These are phyloP conservation scores for Phengaris arion DNA, from an alignment of 2,888 invertebrate species.

Conservation along the genomic window DNA sequence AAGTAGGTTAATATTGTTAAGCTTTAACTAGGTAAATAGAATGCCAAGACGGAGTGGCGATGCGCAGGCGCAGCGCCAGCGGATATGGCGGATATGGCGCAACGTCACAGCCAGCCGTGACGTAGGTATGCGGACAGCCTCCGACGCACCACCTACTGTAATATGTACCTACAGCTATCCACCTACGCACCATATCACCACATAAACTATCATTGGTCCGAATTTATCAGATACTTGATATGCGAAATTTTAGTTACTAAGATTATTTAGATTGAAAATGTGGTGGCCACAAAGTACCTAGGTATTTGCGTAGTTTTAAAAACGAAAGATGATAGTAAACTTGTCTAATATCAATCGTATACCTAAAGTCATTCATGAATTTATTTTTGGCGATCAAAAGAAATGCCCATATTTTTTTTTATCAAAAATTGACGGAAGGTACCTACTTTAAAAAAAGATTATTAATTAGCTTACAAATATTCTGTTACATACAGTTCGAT, in stretches of 20 bases:
- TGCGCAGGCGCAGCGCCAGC: constrained; percentile 31
- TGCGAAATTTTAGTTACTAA: background rate
- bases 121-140: constrained; percentile 42
- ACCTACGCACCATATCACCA: constrained; percentile 37
- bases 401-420: background rate
- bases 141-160: background rate
- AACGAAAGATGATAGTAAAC: background rate
- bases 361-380: background rate
- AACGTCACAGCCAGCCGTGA: constrained; percentile 44
- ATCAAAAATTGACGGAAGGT: too few relatives aligned
- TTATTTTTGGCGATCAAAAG: background rate
- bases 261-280: background rate
- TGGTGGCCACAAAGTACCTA: background rate
- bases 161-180: constrained; percentile 37
- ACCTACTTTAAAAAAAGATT: too few relatives aligned
- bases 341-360: background rate
- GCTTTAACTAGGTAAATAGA: background rate
- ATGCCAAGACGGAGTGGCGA: background rate
- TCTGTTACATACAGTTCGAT: background rate
- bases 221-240: constrained; percentile 12
- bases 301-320: background rate
- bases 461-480: too few relatives aligned
- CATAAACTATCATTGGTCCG: constrained; percentile 28
- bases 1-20: background rate
- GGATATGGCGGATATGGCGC: constrained; percentile 4